These are phyloP conservation scores for Struthidea cinerea DNA, from an alignment of 2,113 vertebrate genomes.

Conservation along the genomic window DNA sequence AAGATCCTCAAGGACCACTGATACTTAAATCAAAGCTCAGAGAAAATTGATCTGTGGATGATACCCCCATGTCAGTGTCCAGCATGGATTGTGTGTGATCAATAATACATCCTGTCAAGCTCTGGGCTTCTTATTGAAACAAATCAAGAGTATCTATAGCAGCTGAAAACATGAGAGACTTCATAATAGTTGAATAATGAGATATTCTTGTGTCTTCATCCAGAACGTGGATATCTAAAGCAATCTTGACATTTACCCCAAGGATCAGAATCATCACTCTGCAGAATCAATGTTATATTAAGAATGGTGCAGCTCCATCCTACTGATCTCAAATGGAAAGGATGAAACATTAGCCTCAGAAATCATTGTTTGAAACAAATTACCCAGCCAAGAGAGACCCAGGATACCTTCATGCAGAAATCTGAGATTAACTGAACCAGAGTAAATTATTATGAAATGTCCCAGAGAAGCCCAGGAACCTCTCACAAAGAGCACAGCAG, in stretches of 20 bases:
- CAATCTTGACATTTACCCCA: neutral
- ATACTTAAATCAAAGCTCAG: constrained; percentile 7
- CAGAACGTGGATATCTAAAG: neutral
- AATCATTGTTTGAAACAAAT: neutral
- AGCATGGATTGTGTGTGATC: neutral
- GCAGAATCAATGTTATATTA: neutral
- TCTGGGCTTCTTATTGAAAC: neutral
- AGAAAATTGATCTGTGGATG: neutral
- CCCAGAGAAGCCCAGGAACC: neutral
- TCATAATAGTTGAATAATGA: neutral
- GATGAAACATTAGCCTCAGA: neutral
- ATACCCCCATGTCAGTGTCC: neutral
- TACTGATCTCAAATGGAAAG: neutral
- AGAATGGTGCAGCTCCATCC: neutral
- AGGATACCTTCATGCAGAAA: neutral
- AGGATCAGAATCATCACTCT: neutral
- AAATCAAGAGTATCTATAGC: neutral
- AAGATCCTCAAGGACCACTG: neutral
- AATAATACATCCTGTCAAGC: neutral
- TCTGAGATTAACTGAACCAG: neutral
- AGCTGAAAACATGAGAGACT: neutral
- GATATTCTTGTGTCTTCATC: neutral
- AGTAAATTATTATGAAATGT: neutral
- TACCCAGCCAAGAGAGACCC: neutral
- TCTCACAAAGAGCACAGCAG: neutral